These are phyloP conservation scores for Pao palembangensis DNA, from an alignment of 2,113 vertebrate genomes.

Conservation along the genomic window DNA sequence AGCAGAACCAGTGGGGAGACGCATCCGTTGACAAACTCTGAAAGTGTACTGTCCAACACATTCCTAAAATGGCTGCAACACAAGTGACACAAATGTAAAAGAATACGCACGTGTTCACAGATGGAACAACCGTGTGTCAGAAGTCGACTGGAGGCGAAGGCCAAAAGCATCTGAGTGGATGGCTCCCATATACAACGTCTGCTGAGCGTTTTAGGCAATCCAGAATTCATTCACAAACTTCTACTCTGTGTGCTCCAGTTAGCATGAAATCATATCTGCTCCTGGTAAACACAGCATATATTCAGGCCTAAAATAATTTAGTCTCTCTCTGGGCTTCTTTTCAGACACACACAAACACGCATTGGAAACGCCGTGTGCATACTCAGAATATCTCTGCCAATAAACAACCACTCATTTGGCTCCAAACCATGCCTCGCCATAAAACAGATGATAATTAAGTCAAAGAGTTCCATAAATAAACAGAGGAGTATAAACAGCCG, in stretches of 20 bases:
- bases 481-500: conserved; percentile 68
- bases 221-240: too few relatives aligned
- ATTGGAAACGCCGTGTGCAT: background rate
- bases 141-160: too few relatives aligned
- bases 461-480: conserved; percentile 67
- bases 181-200: background rate
- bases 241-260: too few relatives aligned
- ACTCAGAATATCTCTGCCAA: conserved; percentile 47
- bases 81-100: background rate
- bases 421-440: conserved; percentile 68
- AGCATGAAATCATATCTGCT: too few relatives aligned
- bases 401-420: conserved; percentile 50
- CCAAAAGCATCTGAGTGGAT: background rate
- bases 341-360: conserved; percentile 17
- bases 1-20: conserved; percentile 34
- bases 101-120: background rate
- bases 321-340: conserved; percentile 4
- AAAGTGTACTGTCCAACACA: background rate
- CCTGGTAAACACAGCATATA: too few relatives aligned
- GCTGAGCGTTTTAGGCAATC: too few relatives aligned
- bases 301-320: background rate
- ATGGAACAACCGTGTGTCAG: conserved; percentile 10
- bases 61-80: conserved; percentile 1
- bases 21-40: conserved; percentile 11
- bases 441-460: conserved; percentile 76